Conservation (phyloP, 2,888 invertebrate species). For the Philopedon plagiatum region DNA sequence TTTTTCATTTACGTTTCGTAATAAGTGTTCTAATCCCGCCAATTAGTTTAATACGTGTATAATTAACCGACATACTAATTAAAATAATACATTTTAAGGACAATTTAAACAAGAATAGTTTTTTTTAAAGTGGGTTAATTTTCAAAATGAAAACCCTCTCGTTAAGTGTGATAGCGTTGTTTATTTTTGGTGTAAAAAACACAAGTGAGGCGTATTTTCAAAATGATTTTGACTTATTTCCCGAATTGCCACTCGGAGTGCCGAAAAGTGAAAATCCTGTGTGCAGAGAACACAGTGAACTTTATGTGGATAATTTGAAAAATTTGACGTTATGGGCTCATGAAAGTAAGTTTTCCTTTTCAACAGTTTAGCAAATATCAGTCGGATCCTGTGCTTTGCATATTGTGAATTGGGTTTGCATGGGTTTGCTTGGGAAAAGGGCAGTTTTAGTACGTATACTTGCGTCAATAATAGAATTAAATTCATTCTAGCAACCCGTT, state of each 20-base stretch:
- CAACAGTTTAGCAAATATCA: no score
- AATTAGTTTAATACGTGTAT: neutral
- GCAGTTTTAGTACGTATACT: no score
- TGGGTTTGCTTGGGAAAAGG: no score
- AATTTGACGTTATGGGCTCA: constrained; percentile 58
- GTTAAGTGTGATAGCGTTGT: neutral
- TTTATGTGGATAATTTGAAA: constrained; percentile 56
- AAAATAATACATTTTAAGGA: neutral
- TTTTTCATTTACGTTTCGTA: constrained; percentile 37
- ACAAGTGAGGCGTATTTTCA: constrained; percentile 42
- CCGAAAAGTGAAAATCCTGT: constrained; percentile 56
- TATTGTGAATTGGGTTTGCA: no score
- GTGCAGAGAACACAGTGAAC: constrained; percentile 56
- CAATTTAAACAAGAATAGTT: neutral
- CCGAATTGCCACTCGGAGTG: constrained; percentile 55
- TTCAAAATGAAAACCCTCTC: constrained; percentile 1
- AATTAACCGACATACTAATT: neutral
- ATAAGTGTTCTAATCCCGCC: constrained; percentile 3
- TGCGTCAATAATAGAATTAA: no score
- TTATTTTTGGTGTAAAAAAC: neutral
- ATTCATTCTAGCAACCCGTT: no score
- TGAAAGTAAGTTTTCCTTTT: constrained; percentile 59
- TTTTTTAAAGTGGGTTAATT: neutral
- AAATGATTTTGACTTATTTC: constrained; percentile 54
- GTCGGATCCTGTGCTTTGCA: no score